phyloP scores from a whole-genome alignment of 2,888 invertebrate species.

The Desoria tigrina region DNA sequence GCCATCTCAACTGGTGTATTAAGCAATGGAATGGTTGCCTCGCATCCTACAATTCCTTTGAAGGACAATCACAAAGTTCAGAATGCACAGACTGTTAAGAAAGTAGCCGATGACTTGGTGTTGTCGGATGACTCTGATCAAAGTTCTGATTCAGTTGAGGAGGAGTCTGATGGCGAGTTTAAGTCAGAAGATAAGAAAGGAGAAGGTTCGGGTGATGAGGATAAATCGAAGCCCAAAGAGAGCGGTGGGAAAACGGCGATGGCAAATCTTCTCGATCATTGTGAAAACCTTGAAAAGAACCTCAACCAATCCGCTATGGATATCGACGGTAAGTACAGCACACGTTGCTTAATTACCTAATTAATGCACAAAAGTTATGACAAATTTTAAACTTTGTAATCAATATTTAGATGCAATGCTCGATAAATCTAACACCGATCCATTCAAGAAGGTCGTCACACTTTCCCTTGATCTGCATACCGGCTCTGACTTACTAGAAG shows the following conservation, averaged over 20 bases:
- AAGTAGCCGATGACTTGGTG: background rate
- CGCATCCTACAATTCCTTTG: too few relatives aligned
- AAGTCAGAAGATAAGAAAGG: background rate
- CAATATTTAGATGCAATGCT: constrained; percentile 7
- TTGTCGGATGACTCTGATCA: constrained; percentile 1
- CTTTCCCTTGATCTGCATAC: too few relatives aligned
- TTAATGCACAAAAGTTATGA: background rate
- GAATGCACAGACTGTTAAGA: background rate
- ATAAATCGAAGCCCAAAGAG: constrained; percentile 6
- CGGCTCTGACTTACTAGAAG: background rate
- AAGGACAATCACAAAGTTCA: constrained; percentile 1
- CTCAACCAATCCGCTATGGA: constrained; percentile 13
- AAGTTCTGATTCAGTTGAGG: constrained; percentile 50
- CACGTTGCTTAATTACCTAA: background rate
- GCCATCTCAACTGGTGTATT: too few relatives aligned
- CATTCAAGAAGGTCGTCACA: background rate
- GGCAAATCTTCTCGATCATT: constrained; percentile 9
- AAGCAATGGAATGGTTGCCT: too few relatives aligned
- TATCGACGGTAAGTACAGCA: constrained; percentile 7
- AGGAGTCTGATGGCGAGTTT: background rate
- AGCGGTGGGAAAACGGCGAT: constrained; percentile 1
- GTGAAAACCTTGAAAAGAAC: constrained; percentile 19
- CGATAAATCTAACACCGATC: background rate
- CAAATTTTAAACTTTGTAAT: too few relatives aligned
- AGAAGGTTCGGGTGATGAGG: background rate